These are phyloP conservation scores for Ormia ochracea DNA, from an alignment of 2,888 invertebrate species.

Conservation along the genomic window DNA sequence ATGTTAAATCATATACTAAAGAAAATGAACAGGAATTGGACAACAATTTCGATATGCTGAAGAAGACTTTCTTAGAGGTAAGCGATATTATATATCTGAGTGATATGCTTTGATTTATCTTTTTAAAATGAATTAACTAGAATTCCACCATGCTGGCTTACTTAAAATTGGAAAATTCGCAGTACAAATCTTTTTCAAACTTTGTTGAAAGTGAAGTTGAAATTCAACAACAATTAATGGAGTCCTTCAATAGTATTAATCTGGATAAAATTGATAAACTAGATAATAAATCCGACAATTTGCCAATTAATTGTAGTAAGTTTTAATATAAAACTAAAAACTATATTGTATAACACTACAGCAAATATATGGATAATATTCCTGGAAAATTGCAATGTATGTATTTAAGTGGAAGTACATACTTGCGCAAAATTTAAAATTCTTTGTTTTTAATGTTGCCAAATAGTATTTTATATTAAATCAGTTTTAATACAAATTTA, in stretches of 20 bases:
- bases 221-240: slow-evolving; percentile 61
- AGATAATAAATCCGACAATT: slow-evolving; percentile 32
- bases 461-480: no score
- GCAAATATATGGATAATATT: no score
- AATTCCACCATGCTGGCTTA: slow-evolving; percentile 65
- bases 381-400: no score
- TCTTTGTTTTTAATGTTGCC: no score
- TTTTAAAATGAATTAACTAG: slow-evolving; percentile 44
- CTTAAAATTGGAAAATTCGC: slow-evolving; percentile 64
- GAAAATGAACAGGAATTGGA: slow-evolving; percentile 66
- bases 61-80: slow-evolving; percentile 69
- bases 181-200: slow-evolving; percentile 59
- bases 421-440: no score
- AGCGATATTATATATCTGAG: not conserved
- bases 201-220: slow-evolving; percentile 63
- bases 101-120: not conserved
- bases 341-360: not conserved
- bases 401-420: no score
- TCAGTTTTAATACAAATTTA: no score
- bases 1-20: slow-evolving; percentile 65
- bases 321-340: not conserved
- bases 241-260: slow-evolving; percentile 61
- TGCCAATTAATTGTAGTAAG: not conserved
- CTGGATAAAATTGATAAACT: slow-evolving; percentile 53
- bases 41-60: slow-evolving; percentile 64